Evolutionary conservation across 1,140 invertebrate genomes (phyloP).

Genomic region (Stratiolaelaps scimitus): DNA sequence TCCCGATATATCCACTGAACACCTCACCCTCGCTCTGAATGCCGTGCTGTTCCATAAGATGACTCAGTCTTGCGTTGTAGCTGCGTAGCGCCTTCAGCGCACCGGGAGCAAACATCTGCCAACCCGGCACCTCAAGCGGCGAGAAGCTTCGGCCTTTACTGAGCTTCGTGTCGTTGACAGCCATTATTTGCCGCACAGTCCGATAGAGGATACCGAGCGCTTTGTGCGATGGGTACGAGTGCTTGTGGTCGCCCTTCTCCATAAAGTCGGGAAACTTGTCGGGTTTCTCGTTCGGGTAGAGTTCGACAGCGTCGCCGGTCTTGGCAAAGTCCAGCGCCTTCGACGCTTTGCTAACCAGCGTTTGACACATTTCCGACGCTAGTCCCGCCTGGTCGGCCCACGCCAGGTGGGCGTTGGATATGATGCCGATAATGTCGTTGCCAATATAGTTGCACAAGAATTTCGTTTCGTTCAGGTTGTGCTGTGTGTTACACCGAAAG

Average conservation of each 20-base stretch:
- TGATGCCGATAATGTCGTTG: slow-evolving; percentile 38
- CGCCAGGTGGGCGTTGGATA: slow-evolving; percentile 38
- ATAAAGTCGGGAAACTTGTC: slow-evolving; percentile 38
- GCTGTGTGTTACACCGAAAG: not conserved
- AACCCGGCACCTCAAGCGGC: slow-evolving; percentile 30
- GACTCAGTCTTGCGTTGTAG: slow-evolving; percentile 33
- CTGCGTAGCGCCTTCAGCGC: slow-evolving; percentile 29
- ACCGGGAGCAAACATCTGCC: slow-evolving; percentile 33
- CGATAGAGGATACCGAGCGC: slow-evolving; percentile 39
- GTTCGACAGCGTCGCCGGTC: slow-evolving; percentile 35
- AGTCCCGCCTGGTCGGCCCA: slow-evolving; percentile 37
- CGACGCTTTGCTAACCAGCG: slow-evolving; percentile 37
- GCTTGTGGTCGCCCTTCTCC: slow-evolving; percentile 35
- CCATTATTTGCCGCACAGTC: slow-evolving; percentile 22
- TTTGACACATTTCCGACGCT: slow-evolving; percentile 33
- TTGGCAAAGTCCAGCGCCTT: slow-evolving; percentile 40
- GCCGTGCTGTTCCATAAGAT: slow-evolving; percentile 36
- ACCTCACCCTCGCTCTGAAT: slow-evolving; percentile 37
- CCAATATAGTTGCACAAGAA: slow-evolving; percentile 38
- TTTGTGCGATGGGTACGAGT: slow-evolving; percentile 37
- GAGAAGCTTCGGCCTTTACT: not conserved
- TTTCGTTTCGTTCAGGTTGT: slow-evolving; percentile 36
- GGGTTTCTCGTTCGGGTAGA: slow-evolving; percentile 32
- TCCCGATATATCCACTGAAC: slow-evolving; percentile 36
- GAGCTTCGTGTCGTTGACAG: slow-evolving; percentile 23